Evolutionary conservation across 1,140 invertebrate genomes (phyloP).

Genomic region (Caerostris darwini): DNA sequence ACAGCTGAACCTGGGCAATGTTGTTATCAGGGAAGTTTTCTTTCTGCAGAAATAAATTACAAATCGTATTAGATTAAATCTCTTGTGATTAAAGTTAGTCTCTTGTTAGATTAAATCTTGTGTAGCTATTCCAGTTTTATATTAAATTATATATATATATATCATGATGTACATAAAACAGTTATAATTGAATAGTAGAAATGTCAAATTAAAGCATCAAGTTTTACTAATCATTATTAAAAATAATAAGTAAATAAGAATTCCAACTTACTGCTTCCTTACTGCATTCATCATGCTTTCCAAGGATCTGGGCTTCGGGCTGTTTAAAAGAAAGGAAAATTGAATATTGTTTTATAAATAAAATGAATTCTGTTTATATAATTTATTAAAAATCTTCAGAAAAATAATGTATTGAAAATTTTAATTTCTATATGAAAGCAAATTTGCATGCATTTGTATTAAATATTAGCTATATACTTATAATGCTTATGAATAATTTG

Average conservation of each 20-base stretch:
- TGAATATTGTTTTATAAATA: too few species aligned
- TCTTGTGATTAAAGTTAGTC: too few species aligned
- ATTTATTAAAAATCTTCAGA: background rate
- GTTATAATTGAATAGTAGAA: background rate
- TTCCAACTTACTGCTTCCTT: conserved; percentile 77
- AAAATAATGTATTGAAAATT: too few species aligned
- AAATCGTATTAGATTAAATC: background rate
- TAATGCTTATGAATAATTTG: too few species aligned
- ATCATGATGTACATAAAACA: background rate
- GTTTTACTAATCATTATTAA: too few species aligned
- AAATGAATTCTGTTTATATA: too few species aligned
- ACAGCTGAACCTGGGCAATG: conserved; percentile 80
- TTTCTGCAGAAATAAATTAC: conserved; percentile 37
- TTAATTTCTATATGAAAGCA: background rate
- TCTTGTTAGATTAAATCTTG: background rate
- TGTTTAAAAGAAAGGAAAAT: background rate
- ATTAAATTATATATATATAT: background rate
- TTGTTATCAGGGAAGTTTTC: conserved; percentile 69
- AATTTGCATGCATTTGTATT: too few species aligned
- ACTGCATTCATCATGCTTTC: conserved; percentile 78
- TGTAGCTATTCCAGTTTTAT: too few species aligned
- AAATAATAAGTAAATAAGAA: background rate
- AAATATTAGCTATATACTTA: too few species aligned
- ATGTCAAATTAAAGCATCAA: too few species aligned
- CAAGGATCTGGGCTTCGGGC: conserved; percentile 67